These are phyloP conservation scores for Oostethus manadensis DNA, from an alignment of 2,113 vertebrate genomes.

Conservation along the genomic window DNA sequence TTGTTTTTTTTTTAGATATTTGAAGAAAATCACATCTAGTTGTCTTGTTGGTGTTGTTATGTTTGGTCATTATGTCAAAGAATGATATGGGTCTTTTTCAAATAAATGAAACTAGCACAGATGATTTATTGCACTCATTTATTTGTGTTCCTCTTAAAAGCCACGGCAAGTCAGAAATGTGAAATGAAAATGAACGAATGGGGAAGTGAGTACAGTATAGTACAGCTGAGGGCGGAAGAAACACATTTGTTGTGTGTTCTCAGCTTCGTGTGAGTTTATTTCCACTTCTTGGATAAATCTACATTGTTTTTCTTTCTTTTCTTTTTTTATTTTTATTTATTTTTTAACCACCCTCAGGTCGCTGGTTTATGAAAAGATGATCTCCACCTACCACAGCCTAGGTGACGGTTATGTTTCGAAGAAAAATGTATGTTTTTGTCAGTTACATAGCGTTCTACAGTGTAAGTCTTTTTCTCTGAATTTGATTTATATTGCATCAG, in stretches of 20 bases:
- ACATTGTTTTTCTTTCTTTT: background rate
- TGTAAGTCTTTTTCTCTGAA: background rate
- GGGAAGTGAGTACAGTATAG: conserved; percentile 41
- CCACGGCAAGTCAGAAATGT: background rate
- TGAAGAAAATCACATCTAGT: conserved; percentile 9
- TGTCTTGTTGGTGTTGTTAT: conserved; percentile 29
- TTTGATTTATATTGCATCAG: conserved; percentile 20
- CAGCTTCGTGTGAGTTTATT: conserved; percentile 27
- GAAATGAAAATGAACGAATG: conserved; percentile 63
- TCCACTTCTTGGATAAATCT: background rate
- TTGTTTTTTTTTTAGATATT: background rate
- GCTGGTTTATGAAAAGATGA: conserved; percentile 9
- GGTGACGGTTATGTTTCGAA: conserved; percentile 49
- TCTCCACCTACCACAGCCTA: conserved; percentile 46
- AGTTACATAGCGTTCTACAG: background rate
- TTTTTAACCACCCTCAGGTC: background rate
- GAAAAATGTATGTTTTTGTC: conserved; percentile 45
- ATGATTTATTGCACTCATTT: background rate
- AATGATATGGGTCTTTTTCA: conserved; percentile 35
- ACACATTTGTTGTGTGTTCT: background rate
- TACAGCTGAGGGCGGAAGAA: conserved; percentile 6
- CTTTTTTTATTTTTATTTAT: no score
- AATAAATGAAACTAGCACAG: conserved; percentile 49
- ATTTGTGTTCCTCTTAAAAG: background rate
- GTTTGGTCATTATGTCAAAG: conserved; percentile 25